phyloP scores from a whole-genome alignment of 2,797 vertebrate species.

The Nasua narica region DNA sequence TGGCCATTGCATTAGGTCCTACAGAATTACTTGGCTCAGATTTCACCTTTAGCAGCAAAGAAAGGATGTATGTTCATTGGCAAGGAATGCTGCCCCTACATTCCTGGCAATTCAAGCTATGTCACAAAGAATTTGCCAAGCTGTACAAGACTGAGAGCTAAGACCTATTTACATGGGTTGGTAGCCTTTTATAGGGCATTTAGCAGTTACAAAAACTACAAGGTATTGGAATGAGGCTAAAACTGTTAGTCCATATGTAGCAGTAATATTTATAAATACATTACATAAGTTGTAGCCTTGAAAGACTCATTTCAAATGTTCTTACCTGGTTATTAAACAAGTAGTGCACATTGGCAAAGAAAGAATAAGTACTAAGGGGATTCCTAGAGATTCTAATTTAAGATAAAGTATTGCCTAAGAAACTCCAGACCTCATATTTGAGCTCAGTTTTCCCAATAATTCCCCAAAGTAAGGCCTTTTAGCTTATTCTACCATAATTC shows the following conservation, averaged over 20 bases:
- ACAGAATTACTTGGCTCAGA: background rate
- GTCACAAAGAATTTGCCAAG: background rate
- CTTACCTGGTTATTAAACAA: constrained; percentile 13
- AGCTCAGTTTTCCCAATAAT: constrained; percentile 39
- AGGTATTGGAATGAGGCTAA: background rate
- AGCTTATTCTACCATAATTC: constrained; percentile 29
- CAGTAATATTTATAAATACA: background rate
- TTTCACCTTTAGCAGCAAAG: background rate
- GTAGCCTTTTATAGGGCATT: background rate
- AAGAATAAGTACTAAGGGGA: background rate
- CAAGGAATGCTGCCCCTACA: background rate
- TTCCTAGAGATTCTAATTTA: constrained; percentile 24
- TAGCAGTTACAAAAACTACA: background rate
- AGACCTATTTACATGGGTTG: background rate
- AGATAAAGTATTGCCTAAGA: background rate
- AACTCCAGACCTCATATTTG: background rate
- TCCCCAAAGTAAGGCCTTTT: constrained; percentile 23
- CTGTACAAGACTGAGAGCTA: background rate
- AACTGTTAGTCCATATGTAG: background rate
- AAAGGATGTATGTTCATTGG: background rate
- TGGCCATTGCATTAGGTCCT: background rate
- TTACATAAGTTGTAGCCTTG: background rate
- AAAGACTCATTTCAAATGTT: constrained; percentile 14
- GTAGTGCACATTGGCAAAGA: background rate
- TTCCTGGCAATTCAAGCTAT: background rate